Evolutionary conservation across 2,888 invertebrate species (phyloP).

Genomic region (Eupelmus urozonus): DNA sequence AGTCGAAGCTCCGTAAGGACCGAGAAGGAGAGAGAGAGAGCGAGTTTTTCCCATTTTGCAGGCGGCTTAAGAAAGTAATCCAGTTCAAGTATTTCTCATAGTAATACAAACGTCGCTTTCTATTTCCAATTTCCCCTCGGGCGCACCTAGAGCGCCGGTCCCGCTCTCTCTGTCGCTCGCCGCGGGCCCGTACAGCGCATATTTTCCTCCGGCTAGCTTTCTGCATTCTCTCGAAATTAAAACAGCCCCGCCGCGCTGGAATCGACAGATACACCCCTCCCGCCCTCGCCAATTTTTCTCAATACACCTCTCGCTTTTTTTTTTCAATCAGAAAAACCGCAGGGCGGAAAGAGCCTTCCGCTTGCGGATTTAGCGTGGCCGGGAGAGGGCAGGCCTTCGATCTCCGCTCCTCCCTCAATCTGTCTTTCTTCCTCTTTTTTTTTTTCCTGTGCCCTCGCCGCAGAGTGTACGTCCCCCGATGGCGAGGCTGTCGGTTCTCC

Average conservation of each 20-base stretch:
- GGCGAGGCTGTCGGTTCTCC: slow-evolving; percentile 26
- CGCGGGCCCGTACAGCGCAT: neutral
- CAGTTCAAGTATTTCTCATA: slow-evolving; percentile 9
- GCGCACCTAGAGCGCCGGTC: neutral
- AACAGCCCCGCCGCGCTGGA: slow-evolving; percentile 2
- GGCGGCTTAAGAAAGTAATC: slow-evolving; percentile 12
- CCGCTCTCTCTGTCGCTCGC: neutral
- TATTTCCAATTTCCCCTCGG: slow-evolving; percentile 27
- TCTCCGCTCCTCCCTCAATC: slow-evolving; percentile 1
- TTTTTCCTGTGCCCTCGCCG: neutral
- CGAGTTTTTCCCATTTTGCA: no score
- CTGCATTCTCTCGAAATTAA: slow-evolving; percentile 31
- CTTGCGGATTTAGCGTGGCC: slow-evolving; percentile 25
- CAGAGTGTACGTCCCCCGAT: neutral
- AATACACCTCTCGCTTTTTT: slow-evolving; percentile 17
- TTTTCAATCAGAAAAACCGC: slow-evolving; percentile 47
- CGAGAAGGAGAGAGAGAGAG: neutral
- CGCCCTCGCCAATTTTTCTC: neutral
- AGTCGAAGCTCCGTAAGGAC: slow-evolving; percentile 13
- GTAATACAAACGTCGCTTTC: slow-evolving; percentile 17
- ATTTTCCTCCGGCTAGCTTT: neutral
- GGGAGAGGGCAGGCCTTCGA: neutral
- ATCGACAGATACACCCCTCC: neutral
- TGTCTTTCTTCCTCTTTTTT: slow-evolving; percentile 4
- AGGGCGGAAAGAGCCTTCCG: slow-evolving; percentile 35